Evolutionary conservation across 2,797 vertebrate genomes (phyloP).

Genomic region (Cephalopachus bancanus): DNA sequence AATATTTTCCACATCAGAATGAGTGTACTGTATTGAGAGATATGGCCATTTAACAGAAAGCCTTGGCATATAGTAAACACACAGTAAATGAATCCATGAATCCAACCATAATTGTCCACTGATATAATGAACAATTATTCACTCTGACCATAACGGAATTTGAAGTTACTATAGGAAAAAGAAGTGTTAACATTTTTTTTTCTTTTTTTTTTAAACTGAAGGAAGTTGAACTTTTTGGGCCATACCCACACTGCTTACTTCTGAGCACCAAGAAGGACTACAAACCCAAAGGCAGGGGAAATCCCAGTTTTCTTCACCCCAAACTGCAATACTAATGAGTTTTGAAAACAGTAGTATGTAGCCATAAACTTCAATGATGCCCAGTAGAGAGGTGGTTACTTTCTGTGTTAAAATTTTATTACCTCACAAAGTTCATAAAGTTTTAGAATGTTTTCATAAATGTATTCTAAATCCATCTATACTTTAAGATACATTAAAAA

Average conservation of each 20-base stretch:
- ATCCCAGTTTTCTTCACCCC: neutral
- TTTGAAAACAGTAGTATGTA: neutral
- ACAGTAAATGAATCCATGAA: neutral
- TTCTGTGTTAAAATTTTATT: neutral
- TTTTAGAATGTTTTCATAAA: neutral
- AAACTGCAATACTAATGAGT: neutral
- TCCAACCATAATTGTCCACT: neutral
- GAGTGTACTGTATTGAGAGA: neutral
- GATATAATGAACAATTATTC: neutral
- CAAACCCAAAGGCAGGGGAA: neutral
- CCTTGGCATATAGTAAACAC: neutral
- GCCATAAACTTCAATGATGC: neutral
- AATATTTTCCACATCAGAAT: slow-evolving; percentile 58
- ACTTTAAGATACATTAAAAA: neutral
- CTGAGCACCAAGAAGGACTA: neutral
- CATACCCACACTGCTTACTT: neutral
- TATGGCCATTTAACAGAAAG: neutral
- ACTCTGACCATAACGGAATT: neutral
- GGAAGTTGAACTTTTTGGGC: neutral
- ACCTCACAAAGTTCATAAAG: neutral
- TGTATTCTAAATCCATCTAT: neutral
- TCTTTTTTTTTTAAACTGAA: neutral
- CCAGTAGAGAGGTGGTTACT: neutral
- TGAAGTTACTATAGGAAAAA: neutral
- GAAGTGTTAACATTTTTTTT: neutral